Evolutionary conservation across 2,888 invertebrate species (phyloP).

Genomic region (Eupithecia abbreviata): DNA sequence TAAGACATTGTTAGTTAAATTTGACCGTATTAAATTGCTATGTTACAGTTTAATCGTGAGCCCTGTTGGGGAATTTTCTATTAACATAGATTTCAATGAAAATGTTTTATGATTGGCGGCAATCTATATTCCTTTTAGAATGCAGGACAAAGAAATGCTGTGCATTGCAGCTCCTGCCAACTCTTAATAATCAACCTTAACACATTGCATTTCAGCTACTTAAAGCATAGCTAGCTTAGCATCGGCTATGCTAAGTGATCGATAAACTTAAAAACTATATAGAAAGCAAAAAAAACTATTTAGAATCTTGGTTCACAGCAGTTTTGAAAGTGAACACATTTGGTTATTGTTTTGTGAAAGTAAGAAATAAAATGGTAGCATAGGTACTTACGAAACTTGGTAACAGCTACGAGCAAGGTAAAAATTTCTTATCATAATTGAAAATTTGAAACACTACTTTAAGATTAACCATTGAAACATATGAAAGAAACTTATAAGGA

Average conservation of each 20-base stretch:
- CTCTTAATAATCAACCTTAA: too few species aligned
- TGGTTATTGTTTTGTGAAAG: background rate
- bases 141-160: background rate
- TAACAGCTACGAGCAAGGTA: background rate
- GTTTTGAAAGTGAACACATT: background rate
- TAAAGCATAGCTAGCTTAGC: too few species aligned
- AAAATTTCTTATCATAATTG: conserved; percentile 1
- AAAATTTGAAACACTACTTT: conserved; percentile 4
- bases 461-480: background rate
- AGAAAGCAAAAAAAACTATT: background rate
- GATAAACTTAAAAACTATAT: background rate
- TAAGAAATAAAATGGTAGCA: background rate
- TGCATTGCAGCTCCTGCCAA: too few species aligned
- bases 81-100: background rate
- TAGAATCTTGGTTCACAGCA: background rate
- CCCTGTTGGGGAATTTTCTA: background rate
- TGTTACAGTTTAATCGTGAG: background rate
- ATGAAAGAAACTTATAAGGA: background rate
- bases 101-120: background rate
- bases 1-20: too few species aligned
- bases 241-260: background rate
- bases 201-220: background rate
- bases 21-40: background rate
- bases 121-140: background rate
- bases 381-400: background rate